Evolutionary conservation across 2,888 invertebrate species (phyloP).

Genomic region (Mesorhabditis spiculigera): DNA sequence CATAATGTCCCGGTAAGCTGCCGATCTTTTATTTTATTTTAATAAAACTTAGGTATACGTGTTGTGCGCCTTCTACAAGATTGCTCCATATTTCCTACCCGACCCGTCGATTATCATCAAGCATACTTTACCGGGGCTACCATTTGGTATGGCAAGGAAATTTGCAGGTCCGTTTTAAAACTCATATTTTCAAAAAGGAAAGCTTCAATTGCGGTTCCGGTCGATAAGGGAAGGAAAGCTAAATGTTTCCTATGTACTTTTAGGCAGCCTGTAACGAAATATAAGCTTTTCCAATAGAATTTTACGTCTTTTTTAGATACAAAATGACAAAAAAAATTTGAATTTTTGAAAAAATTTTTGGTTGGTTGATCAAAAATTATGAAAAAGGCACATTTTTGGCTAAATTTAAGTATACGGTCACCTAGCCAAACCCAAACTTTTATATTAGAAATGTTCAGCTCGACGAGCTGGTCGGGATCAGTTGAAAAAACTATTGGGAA

Average conservation of each 20-base stretch:
- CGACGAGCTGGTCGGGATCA: too few species aligned
- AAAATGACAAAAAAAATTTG: too few species aligned
- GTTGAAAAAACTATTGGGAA: too few species aligned
- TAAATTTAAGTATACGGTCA: too few species aligned
- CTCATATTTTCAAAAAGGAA: background rate
- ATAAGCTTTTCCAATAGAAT: background rate
- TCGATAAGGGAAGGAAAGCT: background rate
- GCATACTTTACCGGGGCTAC: conserved; percentile 9
- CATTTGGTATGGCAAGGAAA: conserved; percentile 13
- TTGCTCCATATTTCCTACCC: conserved; percentile 29
- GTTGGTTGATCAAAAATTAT: too few species aligned
- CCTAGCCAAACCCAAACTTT: too few species aligned
- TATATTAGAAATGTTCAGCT: too few species aligned
- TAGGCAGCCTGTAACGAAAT: too few species aligned
- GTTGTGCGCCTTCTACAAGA: conserved; percentile 47
- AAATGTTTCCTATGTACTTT: background rate
- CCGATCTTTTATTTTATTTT: background rate
- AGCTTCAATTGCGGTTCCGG: background rate
- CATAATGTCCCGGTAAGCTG: conserved; percentile 44
- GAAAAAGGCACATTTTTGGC: too few species aligned
- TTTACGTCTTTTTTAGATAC: background rate
- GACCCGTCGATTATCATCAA: conserved; percentile 23
- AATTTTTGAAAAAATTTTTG: too few species aligned
- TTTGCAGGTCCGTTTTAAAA: conserved; percentile 11
- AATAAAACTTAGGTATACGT: conserved; percentile 27